A percentile compares a stretch with the other conserved stretches of the same genome.
Evolutionary conservation across 2,113 vertebrate species (phyloP).

Genomic region (Micromys minutus): DNA sequence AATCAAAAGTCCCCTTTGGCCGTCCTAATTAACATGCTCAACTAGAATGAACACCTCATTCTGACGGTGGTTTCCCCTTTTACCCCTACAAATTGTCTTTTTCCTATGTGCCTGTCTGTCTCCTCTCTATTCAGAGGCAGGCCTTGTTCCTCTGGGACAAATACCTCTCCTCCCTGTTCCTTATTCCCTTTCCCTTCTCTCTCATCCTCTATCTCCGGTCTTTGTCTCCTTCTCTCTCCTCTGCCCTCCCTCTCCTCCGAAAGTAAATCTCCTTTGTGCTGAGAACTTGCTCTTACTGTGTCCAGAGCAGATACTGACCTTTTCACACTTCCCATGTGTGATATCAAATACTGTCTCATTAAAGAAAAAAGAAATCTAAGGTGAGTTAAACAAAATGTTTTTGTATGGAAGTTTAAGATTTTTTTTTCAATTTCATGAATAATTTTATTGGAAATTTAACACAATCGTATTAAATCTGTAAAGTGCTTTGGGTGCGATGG

Average conservation of each 20-base stretch:
- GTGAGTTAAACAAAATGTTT: not conserved
- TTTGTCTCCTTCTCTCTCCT: not conserved
- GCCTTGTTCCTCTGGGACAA: not conserved
- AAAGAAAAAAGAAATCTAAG: not conserved
- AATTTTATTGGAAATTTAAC: not conserved
- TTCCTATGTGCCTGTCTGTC: not conserved
- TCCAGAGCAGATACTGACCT: not conserved
- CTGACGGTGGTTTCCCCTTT: not conserved
- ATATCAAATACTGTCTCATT: not conserved
- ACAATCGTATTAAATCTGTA: not conserved
- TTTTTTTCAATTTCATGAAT: not conserved
- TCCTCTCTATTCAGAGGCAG: not conserved
- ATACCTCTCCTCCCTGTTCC: not conserved
- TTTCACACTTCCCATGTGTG: not conserved
- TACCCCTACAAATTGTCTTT: not conserved
- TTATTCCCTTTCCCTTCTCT: not conserved
- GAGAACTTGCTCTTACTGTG: not conserved
- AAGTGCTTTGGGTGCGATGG: not conserved
- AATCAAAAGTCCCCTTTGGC: not conserved
- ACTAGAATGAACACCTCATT: not conserved
- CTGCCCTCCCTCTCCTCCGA: too few relatives aligned
- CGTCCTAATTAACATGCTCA: not conserved
- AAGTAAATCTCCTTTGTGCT: not conserved
- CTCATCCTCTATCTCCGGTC: not conserved
- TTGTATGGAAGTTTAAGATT: not conserved